Percentiles rank a stretch among this genome's conserved stretches.
Conservation (phyloP, 2,797 vertebrate genomes). For the Gobionotothen gibberifrons region DNA sequence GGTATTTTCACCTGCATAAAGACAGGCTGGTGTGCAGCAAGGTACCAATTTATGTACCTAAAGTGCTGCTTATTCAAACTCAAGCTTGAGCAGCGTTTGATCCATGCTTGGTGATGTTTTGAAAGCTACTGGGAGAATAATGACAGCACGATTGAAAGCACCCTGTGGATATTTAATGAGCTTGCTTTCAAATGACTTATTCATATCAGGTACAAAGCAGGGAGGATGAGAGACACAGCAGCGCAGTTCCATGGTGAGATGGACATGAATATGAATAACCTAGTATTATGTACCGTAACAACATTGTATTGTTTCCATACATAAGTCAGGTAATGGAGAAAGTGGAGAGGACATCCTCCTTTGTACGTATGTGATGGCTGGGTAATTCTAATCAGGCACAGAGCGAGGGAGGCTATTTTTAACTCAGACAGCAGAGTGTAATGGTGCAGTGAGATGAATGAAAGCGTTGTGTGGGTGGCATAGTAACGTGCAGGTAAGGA, state of each 20-base stretch:
- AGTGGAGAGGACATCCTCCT: conserved; percentile 51
- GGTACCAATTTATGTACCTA: conserved; percentile 1
- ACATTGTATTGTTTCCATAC: conserved; percentile 16
- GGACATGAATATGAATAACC: conserved; percentile 48
- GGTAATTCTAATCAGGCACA: conserved; percentile 75
- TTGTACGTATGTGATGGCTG: conserved; percentile 66
- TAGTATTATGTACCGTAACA: conserved; percentile 31
- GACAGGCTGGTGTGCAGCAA: conserved; percentile 9
- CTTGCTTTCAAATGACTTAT: conserved; percentile 46
- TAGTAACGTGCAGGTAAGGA: conserved; percentile 67
- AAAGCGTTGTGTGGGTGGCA: conserved; percentile 66
- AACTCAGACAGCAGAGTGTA: conserved; percentile 75
- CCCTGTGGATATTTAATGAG: conserved; percentile 41
- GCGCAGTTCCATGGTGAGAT: conserved; percentile 28
- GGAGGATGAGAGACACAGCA: conserved; percentile 31
- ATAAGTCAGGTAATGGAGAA: conserved; percentile 31
- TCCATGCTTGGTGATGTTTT: conserved; percentile 34
- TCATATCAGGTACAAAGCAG: conserved; percentile 47
- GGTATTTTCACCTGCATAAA: conserved; percentile 39
- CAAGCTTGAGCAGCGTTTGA: not conserved
- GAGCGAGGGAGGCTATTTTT: conserved; percentile 81
- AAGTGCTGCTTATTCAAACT: conserved; percentile 1
- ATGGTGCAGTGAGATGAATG: conserved; percentile 81
- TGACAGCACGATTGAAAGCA: conserved; percentile 15
- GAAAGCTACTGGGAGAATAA: conserved; percentile 11